Conservation (phyloP, 2,113 vertebrate species). For the Hippolais icterina region DNA sequence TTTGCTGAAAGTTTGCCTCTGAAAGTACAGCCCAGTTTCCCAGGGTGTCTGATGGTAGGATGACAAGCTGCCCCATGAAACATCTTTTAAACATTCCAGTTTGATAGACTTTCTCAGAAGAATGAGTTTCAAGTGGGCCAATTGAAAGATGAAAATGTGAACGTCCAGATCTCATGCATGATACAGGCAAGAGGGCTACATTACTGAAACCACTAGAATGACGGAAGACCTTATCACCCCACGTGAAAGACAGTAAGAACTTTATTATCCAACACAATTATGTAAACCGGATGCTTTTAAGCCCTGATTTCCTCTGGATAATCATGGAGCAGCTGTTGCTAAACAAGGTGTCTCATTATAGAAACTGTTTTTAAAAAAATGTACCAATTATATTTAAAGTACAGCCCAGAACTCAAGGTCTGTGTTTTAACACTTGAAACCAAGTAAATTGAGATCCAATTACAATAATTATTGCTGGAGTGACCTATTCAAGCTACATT, state of each 20-base stretch:
- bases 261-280: not conserved
- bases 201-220: not conserved
- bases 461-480: not conserved
- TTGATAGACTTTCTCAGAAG: not conserved
- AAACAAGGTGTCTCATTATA: slow-evolving; percentile 13
- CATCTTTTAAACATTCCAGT: not conserved
- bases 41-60: not conserved
- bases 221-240: not conserved
- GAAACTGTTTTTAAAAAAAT: not conserved
- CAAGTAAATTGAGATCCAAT: not conserved
- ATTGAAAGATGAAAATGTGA: not conserved
- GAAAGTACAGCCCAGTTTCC: not conserved
- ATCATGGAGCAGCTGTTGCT: not conserved
- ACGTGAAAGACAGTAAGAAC: not conserved
- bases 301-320: not conserved
- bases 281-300: slow-evolving; percentile 17
- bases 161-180: not conserved
- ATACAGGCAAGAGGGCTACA: not conserved
- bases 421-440: not conserved
- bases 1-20: not conserved
- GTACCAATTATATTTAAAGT: not conserved
- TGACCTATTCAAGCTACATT: not conserved
- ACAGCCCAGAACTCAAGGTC: not conserved
- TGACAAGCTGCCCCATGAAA: not conserved
- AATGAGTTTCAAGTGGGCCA: not conserved